Percentiles rank a stretch among this genome's conserved stretches.
Conservation (phyloP, 1,140 invertebrate species). For the Fopius arisanus region DNA sequence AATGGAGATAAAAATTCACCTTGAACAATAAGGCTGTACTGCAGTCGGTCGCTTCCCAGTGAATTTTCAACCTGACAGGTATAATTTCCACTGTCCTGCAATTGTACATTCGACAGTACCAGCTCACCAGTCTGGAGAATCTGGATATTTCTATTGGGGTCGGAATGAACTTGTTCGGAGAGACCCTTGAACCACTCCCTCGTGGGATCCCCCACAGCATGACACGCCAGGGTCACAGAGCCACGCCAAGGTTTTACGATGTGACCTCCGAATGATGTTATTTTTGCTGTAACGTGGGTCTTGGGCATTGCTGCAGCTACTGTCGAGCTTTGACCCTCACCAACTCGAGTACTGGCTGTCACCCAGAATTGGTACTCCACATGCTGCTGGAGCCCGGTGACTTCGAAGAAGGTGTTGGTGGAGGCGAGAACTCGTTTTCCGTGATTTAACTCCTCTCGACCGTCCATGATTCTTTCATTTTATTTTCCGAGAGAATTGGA, state of each 20-base stretch:
- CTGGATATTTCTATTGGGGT: constrained; percentile 69
- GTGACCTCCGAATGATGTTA: constrained; percentile 74
- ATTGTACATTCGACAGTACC: constrained; percentile 70
- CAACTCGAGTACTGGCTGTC: constrained; percentile 77
- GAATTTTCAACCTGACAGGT: constrained; percentile 79
- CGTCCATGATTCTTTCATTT: constrained; percentile 68
- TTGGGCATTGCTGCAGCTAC: constrained; percentile 72
- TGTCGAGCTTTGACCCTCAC: constrained; percentile 77
- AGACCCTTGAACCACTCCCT: constrained; percentile 72
- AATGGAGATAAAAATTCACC: constrained; percentile 42
- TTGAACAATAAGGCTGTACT: constrained; percentile 71
- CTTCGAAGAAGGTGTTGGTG: constrained; percentile 72
- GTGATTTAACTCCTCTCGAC: constrained; percentile 74
- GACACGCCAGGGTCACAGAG: constrained; percentile 71
- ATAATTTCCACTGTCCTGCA: constrained; percentile 77
- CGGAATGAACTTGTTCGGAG: constrained; percentile 54
- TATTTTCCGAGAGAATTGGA: background rate
- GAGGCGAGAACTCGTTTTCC: constrained; percentile 71
- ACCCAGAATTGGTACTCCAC: constrained; percentile 86
- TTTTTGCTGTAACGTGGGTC: constrained; percentile 71
- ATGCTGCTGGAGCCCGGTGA: constrained; percentile 75
- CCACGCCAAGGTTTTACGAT: constrained; percentile 73
- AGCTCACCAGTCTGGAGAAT: constrained; percentile 72
- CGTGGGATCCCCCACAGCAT: constrained; percentile 72
- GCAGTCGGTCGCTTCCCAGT: constrained; percentile 72